phyloP scores from a whole-genome alignment of 1,140 invertebrate genomes.

The Zophobas morio region DNA sequence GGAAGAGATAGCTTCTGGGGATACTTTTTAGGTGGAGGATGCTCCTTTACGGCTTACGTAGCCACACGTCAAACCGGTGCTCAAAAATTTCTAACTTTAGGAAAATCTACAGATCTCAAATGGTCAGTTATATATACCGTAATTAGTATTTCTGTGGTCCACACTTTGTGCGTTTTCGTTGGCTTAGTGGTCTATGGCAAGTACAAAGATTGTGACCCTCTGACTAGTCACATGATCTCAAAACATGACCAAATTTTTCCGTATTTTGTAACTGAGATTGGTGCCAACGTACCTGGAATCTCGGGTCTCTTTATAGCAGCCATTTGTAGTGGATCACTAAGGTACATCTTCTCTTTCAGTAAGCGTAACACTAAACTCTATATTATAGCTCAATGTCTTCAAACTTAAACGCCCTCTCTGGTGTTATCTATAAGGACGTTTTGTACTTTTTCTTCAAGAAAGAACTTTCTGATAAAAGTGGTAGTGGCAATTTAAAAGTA shows the following conservation, averaged over 20 bases:
- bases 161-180: conserved; percentile 69
- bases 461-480: too few species aligned
- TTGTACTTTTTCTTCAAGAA: too few species aligned
- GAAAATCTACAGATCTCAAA: conserved; percentile 69
- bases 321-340: conserved; percentile 77
- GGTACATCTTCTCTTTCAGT: conserved; percentile 64
- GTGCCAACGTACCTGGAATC: conserved; percentile 70
- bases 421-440: too few species aligned
- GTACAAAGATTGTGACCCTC: conserved; percentile 81
- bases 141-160: conserved; percentile 68
- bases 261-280: conserved; percentile 71
- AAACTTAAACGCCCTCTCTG: conserved; percentile 75
- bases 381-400: conserved; percentile 75
- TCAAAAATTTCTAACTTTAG: conserved; percentile 74
- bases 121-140: conserved; percentile 68
- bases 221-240: conserved; percentile 70
- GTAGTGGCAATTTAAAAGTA: too few species aligned
- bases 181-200: conserved; percentile 82
- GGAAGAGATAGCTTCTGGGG: conserved; percentile 75
- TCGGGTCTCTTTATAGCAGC: conserved; percentile 77
- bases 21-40: conserved; percentile 72
- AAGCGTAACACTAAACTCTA: neutral
- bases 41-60: conserved; percentile 72
- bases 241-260: conserved; percentile 70
- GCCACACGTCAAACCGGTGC: conserved; percentile 74